phyloP scores from a whole-genome alignment of 2,888 invertebrate genomes.

The Tachina grossa region DNA sequence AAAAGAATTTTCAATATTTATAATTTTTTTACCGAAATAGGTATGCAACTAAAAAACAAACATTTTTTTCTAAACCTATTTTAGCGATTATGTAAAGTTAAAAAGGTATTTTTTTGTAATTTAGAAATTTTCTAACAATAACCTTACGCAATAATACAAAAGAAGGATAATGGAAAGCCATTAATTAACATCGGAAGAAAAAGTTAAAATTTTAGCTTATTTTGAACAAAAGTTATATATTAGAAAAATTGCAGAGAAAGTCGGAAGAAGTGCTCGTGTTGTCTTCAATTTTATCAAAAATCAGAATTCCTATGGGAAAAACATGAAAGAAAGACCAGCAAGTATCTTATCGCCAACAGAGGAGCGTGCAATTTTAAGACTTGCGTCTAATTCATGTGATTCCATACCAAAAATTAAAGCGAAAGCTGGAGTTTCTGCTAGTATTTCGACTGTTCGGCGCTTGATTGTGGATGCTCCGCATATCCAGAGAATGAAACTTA shows the following conservation, averaged over 20 bases:
- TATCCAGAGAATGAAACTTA: slow-evolving; percentile 34
- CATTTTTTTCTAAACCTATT: too few relatives aligned
- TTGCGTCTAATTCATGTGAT: slow-evolving; percentile 14
- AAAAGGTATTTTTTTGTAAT: too few relatives aligned
- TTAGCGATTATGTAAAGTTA: too few relatives aligned
- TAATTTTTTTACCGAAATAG: too few relatives aligned
- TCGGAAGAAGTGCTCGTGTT: too few relatives aligned
- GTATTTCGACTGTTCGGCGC: slow-evolving; percentile 36
- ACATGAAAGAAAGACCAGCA: slow-evolving; percentile 2
- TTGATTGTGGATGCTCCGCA: slow-evolving; percentile 3
- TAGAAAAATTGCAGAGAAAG: too few relatives aligned
- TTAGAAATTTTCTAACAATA: too few relatives aligned
- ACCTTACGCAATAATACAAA: too few relatives aligned
- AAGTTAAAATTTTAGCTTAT: neutral
- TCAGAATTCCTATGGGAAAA: slow-evolving; percentile 8
- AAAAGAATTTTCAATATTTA: too few relatives aligned
- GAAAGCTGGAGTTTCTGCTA: slow-evolving; percentile 19
- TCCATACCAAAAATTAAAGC: slow-evolving; percentile 36
- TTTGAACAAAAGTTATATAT: slow-evolving; percentile 4
- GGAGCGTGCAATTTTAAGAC: slow-evolving; percentile 1
- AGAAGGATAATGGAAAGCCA: neutral
- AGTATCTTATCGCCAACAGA: too few relatives aligned
- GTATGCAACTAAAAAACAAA: too few relatives aligned
- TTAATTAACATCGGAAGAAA: neutral
- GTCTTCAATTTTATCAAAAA: neutral